Conservation (phyloP, 1,140 invertebrate genomes). For the Daktulosphaira vitifoliae region DNA sequence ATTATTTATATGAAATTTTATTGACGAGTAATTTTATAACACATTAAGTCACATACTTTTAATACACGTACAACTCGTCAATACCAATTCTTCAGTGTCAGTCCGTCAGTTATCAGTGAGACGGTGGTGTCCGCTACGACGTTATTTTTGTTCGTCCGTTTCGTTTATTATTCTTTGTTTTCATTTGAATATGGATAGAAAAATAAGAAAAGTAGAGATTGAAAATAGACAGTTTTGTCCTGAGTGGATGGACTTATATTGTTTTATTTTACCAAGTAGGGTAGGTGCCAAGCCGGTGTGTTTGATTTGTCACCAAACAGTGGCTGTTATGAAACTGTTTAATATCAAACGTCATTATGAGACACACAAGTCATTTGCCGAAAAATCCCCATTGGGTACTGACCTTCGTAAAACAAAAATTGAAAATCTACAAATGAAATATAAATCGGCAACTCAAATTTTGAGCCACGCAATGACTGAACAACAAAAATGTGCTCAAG, state of each 20-base stretch:
- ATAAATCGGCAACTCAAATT: not conserved
- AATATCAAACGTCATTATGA: not conserved
- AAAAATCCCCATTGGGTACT: not conserved
- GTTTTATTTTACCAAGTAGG: not conserved
- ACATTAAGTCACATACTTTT: too few species aligned
- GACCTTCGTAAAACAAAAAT: not conserved
- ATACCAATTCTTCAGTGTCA: too few species aligned
- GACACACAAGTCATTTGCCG: too few species aligned
- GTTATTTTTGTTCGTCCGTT: too few species aligned
- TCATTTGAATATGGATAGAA: not conserved
- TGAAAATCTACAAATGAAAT: not conserved
- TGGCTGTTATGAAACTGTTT: too few species aligned
- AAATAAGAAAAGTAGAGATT: not conserved
- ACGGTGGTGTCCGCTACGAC: too few species aligned
- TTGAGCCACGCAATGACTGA: not conserved
- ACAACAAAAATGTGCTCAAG: slow-evolving; percentile 9
- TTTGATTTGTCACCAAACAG: too few species aligned
- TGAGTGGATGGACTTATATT: not conserved
- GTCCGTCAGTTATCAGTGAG: too few species aligned
- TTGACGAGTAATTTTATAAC: too few species aligned
- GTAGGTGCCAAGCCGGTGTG: not conserved
- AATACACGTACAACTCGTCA: too few species aligned
- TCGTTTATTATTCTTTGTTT: too few species aligned
- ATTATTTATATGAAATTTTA: too few species aligned
- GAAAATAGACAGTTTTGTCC: not conserved